A percentile compares a stretch with the other conserved stretches of the same genome.
phyloP scores from a whole-genome alignment of 2,797 vertebrate species.

The Xenops minutus region DNA sequence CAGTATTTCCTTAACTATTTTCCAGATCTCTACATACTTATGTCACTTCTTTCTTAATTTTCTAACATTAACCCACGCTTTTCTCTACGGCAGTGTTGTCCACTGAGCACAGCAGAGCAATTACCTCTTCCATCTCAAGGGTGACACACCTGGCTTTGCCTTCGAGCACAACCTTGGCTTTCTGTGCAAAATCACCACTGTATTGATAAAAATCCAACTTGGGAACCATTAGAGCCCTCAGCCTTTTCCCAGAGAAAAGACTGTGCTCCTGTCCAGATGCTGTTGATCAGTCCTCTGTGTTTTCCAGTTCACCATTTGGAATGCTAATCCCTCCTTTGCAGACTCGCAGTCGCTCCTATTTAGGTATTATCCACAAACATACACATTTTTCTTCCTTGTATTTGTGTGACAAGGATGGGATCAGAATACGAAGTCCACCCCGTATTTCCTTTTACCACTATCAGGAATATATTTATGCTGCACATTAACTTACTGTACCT shows the following conservation, averaged over 20 bases:
- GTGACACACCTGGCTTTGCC: not conserved
- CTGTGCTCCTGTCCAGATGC: not conserved
- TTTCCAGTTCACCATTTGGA: not conserved
- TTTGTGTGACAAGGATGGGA: not conserved
- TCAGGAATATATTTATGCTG: not conserved
- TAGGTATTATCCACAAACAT: not conserved
- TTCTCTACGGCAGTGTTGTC: not conserved
- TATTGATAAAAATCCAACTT: not conserved
- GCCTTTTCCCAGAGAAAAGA: not conserved
- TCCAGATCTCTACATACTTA: not conserved
- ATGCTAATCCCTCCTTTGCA: not conserved
- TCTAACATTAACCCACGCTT: not conserved
- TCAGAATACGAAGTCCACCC: not conserved
- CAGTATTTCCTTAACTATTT: not conserved
- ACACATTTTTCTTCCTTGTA: not conserved
- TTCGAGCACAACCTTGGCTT: not conserved
- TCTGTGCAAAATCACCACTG: not conserved
- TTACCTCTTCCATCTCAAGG: not conserved
- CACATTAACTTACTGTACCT: not conserved
- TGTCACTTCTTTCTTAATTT: not conserved
- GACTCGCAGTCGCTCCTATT: not conserved
- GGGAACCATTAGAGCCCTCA: not conserved
- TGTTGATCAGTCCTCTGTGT: slow-evolving; percentile 1
- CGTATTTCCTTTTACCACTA: not conserved
- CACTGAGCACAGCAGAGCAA: not conserved